Percentiles rank a stretch among this genome's conserved stretches.
Evolutionary conservation across 1,140 invertebrate species (phyloP).

Genomic region (Ericerus pela): DNA sequence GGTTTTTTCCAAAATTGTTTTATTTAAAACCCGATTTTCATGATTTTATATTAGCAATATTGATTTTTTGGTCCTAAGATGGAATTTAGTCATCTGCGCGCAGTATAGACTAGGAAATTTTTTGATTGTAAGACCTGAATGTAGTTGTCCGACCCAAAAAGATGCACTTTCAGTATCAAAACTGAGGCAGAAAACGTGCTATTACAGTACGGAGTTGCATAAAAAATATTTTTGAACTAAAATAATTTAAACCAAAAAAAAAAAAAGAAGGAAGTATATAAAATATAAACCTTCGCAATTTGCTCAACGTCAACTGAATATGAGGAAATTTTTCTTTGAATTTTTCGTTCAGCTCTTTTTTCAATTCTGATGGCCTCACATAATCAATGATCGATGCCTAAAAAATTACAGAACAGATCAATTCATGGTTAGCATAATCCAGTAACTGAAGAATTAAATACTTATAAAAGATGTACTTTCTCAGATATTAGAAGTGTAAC

Average conservation of each 20-base stretch:
- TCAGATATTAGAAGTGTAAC: not conserved
- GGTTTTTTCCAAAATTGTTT: no score
- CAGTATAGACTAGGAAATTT: no score
- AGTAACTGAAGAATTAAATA: not conserved
- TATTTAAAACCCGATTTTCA: no score
- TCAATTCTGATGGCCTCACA: slow-evolving; percentile 87
- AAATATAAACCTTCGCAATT: slow-evolving; percentile 65
- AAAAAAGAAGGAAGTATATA: not conserved
- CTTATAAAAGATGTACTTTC: not conserved
- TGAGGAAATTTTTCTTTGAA: slow-evolving; percentile 90
- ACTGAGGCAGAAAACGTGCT: not conserved
- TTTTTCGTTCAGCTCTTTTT: slow-evolving; percentile 95
- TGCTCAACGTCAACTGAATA: slow-evolving; percentile 89
- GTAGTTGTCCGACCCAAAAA: no score
- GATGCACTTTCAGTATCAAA: no score
- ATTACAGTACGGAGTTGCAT: not conserved
- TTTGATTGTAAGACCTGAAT: no score
- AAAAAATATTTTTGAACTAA: not conserved
- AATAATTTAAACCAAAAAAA: not conserved
- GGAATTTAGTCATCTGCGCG: no score
- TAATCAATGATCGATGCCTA: slow-evolving; percentile 91
- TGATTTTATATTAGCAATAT: no score
- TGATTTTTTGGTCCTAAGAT: no score
- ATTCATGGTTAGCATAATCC: no score
- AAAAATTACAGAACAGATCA: no score